Conservation (phyloP, 2,797 vertebrate genomes). For the Ctenosaura bakeri region DNA sequence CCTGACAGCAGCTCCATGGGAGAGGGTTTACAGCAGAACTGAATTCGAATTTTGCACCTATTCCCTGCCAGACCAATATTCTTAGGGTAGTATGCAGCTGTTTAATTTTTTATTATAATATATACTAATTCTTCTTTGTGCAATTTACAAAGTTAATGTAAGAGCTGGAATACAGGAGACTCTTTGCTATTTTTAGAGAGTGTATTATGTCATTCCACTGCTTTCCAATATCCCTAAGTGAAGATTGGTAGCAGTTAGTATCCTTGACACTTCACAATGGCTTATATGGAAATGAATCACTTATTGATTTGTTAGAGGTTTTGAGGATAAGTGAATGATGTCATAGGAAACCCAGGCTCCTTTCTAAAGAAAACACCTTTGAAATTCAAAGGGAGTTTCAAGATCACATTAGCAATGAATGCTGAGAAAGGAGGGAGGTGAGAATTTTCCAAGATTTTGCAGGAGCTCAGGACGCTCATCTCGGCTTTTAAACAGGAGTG, state of each 20-base stretch:
- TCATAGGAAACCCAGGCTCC: background rate
- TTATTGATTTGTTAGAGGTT: slow-evolving; percentile 31
- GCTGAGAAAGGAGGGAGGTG: background rate
- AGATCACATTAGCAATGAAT: background rate
- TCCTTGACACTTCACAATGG: slow-evolving; percentile 57
- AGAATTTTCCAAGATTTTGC: background rate
- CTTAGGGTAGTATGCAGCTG: background rate
- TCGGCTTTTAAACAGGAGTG: background rate
- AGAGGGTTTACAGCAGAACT: background rate
- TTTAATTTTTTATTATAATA: slow-evolving; percentile 3
- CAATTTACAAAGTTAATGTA: slow-evolving; percentile 68
- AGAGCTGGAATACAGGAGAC: slow-evolving; percentile 63
- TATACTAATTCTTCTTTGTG: slow-evolving; percentile 21
- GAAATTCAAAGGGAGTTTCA: background rate
- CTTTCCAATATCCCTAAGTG: slow-evolving; percentile 64
- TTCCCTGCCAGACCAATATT: background rate
- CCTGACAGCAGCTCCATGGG: background rate
- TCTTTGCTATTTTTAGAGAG: slow-evolving; percentile 71
- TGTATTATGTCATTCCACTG: slow-evolving; percentile 62
- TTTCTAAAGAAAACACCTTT: background rate
- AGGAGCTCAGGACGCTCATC: background rate
- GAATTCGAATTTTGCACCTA: background rate
- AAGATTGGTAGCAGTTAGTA: slow-evolving; percentile 67
- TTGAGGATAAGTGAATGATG: slow-evolving; percentile 16
- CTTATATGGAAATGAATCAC: slow-evolving; percentile 58